Percentiles rank a stretch among this genome's conserved stretches.
Evolutionary conservation across 2,113 vertebrate species (phyloP).

Genomic region (Anoura caudifer): DNA sequence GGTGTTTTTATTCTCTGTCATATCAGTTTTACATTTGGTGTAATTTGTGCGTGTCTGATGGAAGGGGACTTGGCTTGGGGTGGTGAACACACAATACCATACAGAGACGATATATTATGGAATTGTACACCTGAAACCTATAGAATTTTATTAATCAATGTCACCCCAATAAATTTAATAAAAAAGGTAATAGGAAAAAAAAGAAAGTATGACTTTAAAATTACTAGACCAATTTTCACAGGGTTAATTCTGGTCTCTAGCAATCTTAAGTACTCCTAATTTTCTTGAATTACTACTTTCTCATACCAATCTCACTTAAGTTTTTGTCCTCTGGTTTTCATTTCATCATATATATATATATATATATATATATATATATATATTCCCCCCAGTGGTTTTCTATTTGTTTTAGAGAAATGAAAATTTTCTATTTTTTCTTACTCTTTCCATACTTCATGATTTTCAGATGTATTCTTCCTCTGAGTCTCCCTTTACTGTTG

Average conservation of each 20-base stretch:
- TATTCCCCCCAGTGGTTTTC: neutral
- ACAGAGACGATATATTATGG: too few relatives aligned
- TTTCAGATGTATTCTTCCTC: neutral
- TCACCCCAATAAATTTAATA: too few relatives aligned
- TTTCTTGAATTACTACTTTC: neutral
- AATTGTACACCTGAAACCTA: too few relatives aligned
- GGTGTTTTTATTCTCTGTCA: neutral
- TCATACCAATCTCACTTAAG: neutral
- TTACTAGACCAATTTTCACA: neutral
- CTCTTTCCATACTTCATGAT: neutral
- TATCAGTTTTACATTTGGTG: neutral
- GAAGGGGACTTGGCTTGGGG: too few relatives aligned
- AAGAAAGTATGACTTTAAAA: neutral
- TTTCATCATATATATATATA: neutral
- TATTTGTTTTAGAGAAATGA: neutral
- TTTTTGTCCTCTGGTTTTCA: neutral
- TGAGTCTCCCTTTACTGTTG: neutral
- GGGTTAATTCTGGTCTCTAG: neutral
- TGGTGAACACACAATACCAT: too few relatives aligned
- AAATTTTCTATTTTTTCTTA: neutral
- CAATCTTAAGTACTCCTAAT: neutral
- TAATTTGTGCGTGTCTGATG: neutral
- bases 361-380: neutral
- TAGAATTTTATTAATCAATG: too few relatives aligned
- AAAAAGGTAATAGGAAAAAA: too few relatives aligned